phyloP scores from a whole-genome alignment of 2,888 invertebrate genomes.

The Aspidiotus destructor region DNA sequence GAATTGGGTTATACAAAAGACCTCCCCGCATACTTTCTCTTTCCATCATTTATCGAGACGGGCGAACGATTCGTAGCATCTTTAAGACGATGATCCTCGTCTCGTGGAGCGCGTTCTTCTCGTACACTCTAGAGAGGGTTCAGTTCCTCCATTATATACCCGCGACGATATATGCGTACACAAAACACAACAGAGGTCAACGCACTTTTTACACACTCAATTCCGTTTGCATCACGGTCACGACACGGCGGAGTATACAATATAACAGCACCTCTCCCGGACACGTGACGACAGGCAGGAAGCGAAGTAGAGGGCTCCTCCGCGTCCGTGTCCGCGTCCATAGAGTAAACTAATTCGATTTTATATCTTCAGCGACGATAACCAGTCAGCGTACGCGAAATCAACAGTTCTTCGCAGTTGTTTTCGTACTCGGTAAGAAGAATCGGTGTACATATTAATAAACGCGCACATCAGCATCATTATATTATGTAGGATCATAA shows the following conservation, averaged over 20 bases:
- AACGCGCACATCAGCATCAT: too few relatives aligned
- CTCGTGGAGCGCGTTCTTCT: background rate
- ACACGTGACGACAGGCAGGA: conserved; percentile 4
- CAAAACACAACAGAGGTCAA: background rate
- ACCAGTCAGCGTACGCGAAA: conserved; percentile 1
- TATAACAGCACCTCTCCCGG: background rate
- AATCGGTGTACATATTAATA: too few relatives aligned
- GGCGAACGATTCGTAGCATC: too few relatives aligned
- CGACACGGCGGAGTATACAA: conserved; percentile 4
- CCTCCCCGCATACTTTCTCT: too few relatives aligned
- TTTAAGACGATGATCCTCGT: background rate
- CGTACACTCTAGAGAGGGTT: background rate
- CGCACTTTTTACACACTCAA: conserved; percentile 2
- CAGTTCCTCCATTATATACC: background rate
- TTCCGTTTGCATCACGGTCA: conserved; percentile 4
- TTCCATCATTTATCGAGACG: too few relatives aligned
- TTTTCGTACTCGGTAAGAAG: too few relatives aligned
- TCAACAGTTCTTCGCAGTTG: background rate
- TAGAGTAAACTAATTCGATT: background rate
- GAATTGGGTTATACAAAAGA: too few relatives aligned
- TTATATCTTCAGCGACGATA: background rate
- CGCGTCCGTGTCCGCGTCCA: background rate
- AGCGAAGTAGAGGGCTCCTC: background rate
- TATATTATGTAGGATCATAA: too few relatives aligned
- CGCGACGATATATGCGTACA: too few relatives aligned